Conservation (phyloP, 2,797 vertebrate species). For the Semotilus atromaculatus region DNA sequence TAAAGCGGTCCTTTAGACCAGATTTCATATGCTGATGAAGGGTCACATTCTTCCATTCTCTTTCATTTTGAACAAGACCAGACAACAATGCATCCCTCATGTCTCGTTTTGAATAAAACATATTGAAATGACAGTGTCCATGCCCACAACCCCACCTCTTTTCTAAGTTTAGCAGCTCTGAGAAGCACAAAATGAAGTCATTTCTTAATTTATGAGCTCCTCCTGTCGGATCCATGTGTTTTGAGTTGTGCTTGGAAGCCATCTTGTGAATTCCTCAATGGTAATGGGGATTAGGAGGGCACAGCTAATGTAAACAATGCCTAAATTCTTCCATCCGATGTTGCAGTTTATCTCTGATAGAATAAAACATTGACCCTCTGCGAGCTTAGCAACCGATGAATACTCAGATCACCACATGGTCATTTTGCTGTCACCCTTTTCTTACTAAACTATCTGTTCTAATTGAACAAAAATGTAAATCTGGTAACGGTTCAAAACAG, state of each 20-base stretch:
- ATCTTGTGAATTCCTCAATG: conserved; percentile 63
- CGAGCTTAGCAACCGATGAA: conserved; percentile 13
- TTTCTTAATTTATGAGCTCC: conserved; percentile 66
- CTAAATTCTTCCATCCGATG: conserved; percentile 46
- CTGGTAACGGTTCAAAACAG: conserved; percentile 29
- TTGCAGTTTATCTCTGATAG: conserved; percentile 36
- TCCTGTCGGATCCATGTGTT: conserved; percentile 67
- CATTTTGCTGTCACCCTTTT: conserved; percentile 19
- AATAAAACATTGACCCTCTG: conserved; percentile 36
- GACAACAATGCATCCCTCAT: conserved; percentile 56
- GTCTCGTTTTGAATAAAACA: conserved; percentile 55
- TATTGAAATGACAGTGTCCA: conserved; percentile 40
- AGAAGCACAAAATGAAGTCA: conserved; percentile 52
- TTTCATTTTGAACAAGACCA: conserved; percentile 52
- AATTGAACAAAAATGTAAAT: conserved; percentile 36
- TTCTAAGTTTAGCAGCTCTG: conserved; percentile 52
- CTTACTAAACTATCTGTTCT: conserved; percentile 11
- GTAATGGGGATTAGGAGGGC: conserved; percentile 65
- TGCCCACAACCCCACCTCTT: conserved; percentile 42
- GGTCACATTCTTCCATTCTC: conserved; percentile 47
- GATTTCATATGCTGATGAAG: conserved; percentile 46
- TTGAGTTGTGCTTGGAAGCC: conserved; percentile 67
- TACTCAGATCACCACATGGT: conserved; percentile 4
- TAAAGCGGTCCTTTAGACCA: conserved; percentile 13
- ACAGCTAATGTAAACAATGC: conserved; percentile 66